phyloP scores from a whole-genome alignment of 2,113 vertebrate genomes.

The Cyprinus carpio region DNA sequence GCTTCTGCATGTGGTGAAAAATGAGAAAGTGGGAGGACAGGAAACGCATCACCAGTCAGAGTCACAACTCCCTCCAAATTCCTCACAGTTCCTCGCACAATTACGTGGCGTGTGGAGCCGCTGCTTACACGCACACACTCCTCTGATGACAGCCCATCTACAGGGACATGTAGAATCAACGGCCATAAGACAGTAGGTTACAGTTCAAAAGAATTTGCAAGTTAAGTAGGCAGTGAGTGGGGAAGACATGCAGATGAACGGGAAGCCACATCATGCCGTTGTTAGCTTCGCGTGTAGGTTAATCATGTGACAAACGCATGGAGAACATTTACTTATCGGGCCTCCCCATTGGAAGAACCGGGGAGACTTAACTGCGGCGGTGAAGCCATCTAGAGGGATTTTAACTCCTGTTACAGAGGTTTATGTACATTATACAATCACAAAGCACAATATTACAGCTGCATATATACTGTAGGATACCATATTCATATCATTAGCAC shows the following conservation, averaged over 20 bases:
- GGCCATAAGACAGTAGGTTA: conserved; percentile 77
- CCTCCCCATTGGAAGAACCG: conserved; percentile 51
- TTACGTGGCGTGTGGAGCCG: conserved; percentile 54
- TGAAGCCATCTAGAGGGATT: neutral
- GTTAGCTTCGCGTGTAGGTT: conserved; percentile 67
- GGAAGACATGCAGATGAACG: conserved; percentile 63
- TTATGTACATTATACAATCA: neutral
- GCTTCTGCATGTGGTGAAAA: conserved; percentile 25
- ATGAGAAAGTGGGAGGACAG: conserved; percentile 33
- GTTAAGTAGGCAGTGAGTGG: conserved; percentile 72
- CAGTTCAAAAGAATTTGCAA: conserved; percentile 81
- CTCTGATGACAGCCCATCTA: conserved; percentile 71
- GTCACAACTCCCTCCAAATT: conserved; percentile 38
- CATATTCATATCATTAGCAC: neutral
- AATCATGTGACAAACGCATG: conserved; percentile 70
- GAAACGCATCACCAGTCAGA: conserved; percentile 42
- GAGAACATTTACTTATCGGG: conserved; percentile 61
- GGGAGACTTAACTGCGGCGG: neutral
- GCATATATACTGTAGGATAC: neutral
- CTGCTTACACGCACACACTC: conserved; percentile 62
- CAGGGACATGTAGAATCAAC: conserved; percentile 77
- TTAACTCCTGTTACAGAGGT: neutral
- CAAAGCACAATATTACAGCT: neutral
- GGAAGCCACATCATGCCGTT: conserved; percentile 61
- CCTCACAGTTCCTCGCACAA: conserved; percentile 34